Evolutionary conservation across 2,888 invertebrate species (phyloP), one percentile per base, ranked within the genome.

Genomic region (Temnothorax ravouxi): DNA sequence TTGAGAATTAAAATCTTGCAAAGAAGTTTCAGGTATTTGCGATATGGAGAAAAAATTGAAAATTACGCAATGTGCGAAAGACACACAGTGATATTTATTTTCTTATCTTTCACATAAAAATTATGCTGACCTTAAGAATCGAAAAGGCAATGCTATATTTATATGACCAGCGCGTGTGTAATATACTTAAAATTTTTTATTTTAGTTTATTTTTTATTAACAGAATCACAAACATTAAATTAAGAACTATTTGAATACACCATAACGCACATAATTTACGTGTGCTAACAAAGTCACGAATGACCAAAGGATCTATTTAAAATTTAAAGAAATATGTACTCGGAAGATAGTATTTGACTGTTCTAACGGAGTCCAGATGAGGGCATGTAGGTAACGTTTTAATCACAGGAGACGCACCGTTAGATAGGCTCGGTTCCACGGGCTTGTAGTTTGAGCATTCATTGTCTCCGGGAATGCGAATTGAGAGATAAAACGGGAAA

Each of bases 401-500:
- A 93, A 94, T 94, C 93, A 93, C 93, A 93, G 87, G 92, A 92
- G 93, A 92, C 90, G 87, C 88, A 88, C 76, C 85, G 86, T 86
- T 89, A 91, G 90, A 88, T 93, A 92, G 93, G 93, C 92, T 91
- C 90, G 88, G 89, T 85, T 90, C 90, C 88, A 80, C 86, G 86
- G 89, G 90, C 90, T 89, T 92, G 91, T 92, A 92, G 92, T 92
- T 93, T 92, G 91, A 93, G 89, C 92, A 91, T 92, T 92, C 91
- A 92, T 91, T 92, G 93, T 92, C 91, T 91, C 91, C 74, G 91
- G 90, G 92, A 93, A 94, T 92, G 93, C 91, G 93, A 93, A 94
- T 94, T 92, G 93, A 93, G 92, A 93, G 92, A 94, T 93, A 93
- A 93, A 94, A 94, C 92, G 91, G 89, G 91, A 93, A 93, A 94